A percentile compares a stretch with the other conserved stretches of the same genome.
These are phyloP conservation scores for Rhodophaea formosa DNA, from an alignment of 2,888 invertebrate species.

Conservation along the genomic window DNA sequence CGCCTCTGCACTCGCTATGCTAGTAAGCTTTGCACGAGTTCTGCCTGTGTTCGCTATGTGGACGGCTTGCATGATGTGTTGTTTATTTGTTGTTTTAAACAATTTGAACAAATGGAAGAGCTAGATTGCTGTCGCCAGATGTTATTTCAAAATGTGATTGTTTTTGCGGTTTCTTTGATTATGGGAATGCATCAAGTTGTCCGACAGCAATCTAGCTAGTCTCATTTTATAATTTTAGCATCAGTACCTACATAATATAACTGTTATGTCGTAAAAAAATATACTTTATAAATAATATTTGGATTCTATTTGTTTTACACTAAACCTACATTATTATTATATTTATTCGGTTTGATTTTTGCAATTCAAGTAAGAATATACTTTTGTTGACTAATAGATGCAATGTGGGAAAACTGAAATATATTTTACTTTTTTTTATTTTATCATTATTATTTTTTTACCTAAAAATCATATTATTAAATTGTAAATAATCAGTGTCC, in stretches of 20 bases:
- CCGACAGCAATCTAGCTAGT: background rate
- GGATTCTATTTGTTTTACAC: no score
- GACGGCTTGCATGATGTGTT: slow-evolving; percentile 1
- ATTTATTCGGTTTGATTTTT: no score
- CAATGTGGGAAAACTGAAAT: no score
- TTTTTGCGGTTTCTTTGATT: background rate
- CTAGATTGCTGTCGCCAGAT: background rate
- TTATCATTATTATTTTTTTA: background rate
- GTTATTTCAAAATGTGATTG: background rate
- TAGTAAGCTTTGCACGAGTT: slow-evolving; percentile 24
- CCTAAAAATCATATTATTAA: background rate
- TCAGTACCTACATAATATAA: background rate
- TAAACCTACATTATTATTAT: no score
- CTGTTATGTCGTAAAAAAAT: background rate
- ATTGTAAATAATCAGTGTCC: background rate
- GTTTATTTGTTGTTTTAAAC: background rate
- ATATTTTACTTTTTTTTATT: background rate
- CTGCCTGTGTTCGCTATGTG: slow-evolving; percentile 28
- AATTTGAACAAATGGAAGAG: no score
- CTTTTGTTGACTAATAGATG: no score
- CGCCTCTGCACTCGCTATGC: slow-evolving; percentile 42
- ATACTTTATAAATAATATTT: no score
- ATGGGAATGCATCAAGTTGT: background rate
- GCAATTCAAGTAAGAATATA: no score
- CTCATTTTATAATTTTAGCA: background rate